These are phyloP conservation scores for Cheilosia pagana DNA, from an alignment of 2,888 invertebrate genomes.

Conservation along the genomic window DNA sequence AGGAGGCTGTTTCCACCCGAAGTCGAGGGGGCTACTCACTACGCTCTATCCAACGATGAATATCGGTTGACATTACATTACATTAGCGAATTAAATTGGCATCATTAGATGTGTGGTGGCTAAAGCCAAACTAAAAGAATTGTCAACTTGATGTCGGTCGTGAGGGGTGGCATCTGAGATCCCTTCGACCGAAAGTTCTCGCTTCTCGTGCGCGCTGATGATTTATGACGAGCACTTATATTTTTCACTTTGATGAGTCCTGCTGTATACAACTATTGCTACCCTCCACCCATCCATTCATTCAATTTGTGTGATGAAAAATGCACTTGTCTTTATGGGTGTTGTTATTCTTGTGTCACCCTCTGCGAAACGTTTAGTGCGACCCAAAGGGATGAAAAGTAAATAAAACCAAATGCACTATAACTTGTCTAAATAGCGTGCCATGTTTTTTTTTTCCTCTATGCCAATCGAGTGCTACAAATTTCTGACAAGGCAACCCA, in stretches of 20 bases:
- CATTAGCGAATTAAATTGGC: slow-evolving; percentile 75
- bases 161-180: slow-evolving; percentile 38
- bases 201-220: slow-evolving; percentile 37
- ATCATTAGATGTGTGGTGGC: slow-evolving; percentile 73
- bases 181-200: slow-evolving; percentile 29
- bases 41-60: slow-evolving; percentile 27
- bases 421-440: slow-evolving; percentile 25
- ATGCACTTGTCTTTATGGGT: slow-evolving; percentile 71
- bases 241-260: slow-evolving; percentile 74
- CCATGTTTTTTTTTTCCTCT: not conserved
- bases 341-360: slow-evolving; percentile 50
- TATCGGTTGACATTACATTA: slow-evolving; percentile 71
- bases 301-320: slow-evolving; percentile 73
- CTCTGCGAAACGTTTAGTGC: slow-evolving; percentile 51
- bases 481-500: slow-evolving; percentile 43
- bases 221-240: slow-evolving; percentile 72
- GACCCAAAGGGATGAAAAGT: slow-evolving; percentile 63
- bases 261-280: slow-evolving; percentile 32
- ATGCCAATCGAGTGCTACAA: slow-evolving; percentile 52
- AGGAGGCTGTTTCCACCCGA: slow-evolving; percentile 8
- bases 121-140: slow-evolving; percentile 47
- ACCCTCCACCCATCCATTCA: slow-evolving; percentile 34
- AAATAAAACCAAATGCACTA: slow-evolving; percentile 56
- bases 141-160: slow-evolving; percentile 32
- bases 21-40: slow-evolving; percentile 34